A percentile compares a stretch with the other conserved stretches of the same genome.
Conservation (phyloP, 30 jellyfish, hydroid and myxozoan species). For the Aurelia sp. region DNA sequence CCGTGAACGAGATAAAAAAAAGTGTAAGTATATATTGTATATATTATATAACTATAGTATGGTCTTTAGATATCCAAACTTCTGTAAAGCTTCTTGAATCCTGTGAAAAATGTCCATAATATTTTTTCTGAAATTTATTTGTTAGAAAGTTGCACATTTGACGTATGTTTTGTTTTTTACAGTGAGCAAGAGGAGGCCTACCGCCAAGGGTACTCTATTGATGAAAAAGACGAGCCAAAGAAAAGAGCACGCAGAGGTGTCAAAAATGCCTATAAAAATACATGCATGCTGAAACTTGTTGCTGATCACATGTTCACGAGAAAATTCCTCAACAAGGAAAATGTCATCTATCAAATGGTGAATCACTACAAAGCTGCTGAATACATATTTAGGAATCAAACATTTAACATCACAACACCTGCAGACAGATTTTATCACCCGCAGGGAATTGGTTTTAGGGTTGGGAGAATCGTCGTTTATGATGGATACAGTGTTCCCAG, state of each 20-base stretch:
- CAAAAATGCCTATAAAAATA: conserved; percentile 72
- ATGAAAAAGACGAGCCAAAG: conserved; percentile 42
- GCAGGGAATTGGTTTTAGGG: conserved; percentile 93
- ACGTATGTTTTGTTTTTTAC: too few species aligned
- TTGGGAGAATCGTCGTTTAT: conserved; percentile 72
- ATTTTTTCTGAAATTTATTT: too few species aligned
- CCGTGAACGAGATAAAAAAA: too few species aligned
- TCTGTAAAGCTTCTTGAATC: too few species aligned
- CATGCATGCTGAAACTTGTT: conserved; percentile 90
- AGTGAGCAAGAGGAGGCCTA: conserved; percentile 68
- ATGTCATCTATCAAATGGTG: conserved; percentile 91
- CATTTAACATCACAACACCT: conserved; percentile 84
- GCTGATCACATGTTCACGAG: conserved; percentile 90
- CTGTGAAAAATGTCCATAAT: too few species aligned
- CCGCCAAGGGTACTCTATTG: conserved; percentile 55
- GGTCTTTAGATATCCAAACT: too few species aligned
- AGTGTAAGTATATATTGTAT: too few species aligned
- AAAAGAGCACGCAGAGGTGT: conserved; percentile 86
- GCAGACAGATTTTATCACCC: conserved; percentile 86
- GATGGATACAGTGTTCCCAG: conserved; percentile 85
- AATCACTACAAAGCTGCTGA: conserved; percentile 96
- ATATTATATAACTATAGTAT: too few species aligned
- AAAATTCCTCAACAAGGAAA: conserved; percentile 82
- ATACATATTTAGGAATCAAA: conserved; percentile 92
- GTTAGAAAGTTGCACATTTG: too few species aligned